Evolutionary conservation across 2,888 invertebrate species (phyloP).

Genomic region (Drosophila subquinaria): DNA sequence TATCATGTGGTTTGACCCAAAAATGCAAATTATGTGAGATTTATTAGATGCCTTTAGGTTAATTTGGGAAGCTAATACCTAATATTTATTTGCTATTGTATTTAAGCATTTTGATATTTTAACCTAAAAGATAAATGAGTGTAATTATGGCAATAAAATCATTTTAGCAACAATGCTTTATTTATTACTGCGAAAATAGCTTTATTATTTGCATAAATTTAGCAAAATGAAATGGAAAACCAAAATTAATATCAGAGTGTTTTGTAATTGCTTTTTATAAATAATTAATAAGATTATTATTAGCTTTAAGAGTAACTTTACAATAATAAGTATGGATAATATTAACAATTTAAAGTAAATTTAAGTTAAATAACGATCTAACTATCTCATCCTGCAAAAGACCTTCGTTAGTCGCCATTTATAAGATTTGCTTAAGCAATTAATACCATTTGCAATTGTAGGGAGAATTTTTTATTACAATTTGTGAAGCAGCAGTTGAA

Average conservation of each 20-base stretch:
- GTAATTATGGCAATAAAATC: neutral
- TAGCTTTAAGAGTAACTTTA: neutral
- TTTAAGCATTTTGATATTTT: neutral
- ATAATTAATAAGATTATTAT: neutral
- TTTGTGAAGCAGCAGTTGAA: slow-evolving; percentile 24
- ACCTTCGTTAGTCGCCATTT: slow-evolving; percentile 40
- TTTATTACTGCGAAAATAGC: neutral
- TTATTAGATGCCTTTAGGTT: slow-evolving; percentile 12
- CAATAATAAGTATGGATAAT: neutral
- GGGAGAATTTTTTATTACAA: slow-evolving; percentile 30
- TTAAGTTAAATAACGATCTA: neutral
- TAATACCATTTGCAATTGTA: slow-evolving; percentile 30
- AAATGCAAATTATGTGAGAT: slow-evolving; percentile 5
- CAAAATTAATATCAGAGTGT: neutral
- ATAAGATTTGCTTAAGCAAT: slow-evolving; percentile 39
- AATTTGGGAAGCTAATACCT: neutral
- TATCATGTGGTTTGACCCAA: slow-evolving; percentile 7
- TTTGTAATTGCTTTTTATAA: neutral
- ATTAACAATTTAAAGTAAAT: neutral
- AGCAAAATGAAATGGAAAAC: neutral
- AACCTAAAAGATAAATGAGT: neutral
- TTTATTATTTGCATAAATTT: neutral
- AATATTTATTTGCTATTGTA: slow-evolving; percentile 25
- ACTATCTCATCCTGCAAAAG: neutral
- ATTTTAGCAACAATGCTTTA: neutral